These are phyloP conservation scores for Chelonus insularis DNA, from an alignment of 1,140 invertebrate species.

Conservation along the genomic window DNA sequence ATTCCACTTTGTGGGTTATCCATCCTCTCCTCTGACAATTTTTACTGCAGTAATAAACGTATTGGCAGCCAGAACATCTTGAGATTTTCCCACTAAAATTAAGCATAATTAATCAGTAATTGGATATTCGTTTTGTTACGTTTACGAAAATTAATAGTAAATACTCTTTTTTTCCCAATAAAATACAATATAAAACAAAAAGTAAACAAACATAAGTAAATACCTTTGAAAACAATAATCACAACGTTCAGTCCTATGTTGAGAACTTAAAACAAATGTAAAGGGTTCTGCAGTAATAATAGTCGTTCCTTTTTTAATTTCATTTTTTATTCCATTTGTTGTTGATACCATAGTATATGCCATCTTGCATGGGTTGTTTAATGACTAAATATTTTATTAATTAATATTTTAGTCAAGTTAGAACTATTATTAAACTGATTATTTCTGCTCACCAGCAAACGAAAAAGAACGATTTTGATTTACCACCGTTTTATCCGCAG, in stretches of 20 bases:
- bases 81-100: constrained; percentile 60
- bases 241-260: constrained; percentile 62
- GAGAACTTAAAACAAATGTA: constrained; percentile 63
- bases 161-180: no score
- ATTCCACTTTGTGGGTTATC: constrained; percentile 77
- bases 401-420: no score
- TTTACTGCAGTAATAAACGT: constrained; percentile 76
- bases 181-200: no score
- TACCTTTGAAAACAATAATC: constrained; percentile 68
- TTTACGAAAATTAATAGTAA: no score
- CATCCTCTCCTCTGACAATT: constrained; percentile 76
- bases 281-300: constrained; percentile 66
- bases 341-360: constrained; percentile 4
- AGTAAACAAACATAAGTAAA: no score
- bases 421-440: neutral
- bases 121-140: no score
- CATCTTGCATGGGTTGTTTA: neutral
- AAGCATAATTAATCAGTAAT: constrained; percentile 28
- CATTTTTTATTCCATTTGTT: no score
- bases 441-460: neutral
- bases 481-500: constrained; percentile 17
- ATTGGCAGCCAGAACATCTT: constrained; percentile 80
- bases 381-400: neutral
- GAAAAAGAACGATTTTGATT: constrained; percentile 16
- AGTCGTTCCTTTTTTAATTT: constrained; percentile 54